Percentiles rank a stretch among this genome's conserved stretches.
phyloP scores from a whole-genome alignment of 2,888 invertebrate species.

The Alcis repandata region DNA sequence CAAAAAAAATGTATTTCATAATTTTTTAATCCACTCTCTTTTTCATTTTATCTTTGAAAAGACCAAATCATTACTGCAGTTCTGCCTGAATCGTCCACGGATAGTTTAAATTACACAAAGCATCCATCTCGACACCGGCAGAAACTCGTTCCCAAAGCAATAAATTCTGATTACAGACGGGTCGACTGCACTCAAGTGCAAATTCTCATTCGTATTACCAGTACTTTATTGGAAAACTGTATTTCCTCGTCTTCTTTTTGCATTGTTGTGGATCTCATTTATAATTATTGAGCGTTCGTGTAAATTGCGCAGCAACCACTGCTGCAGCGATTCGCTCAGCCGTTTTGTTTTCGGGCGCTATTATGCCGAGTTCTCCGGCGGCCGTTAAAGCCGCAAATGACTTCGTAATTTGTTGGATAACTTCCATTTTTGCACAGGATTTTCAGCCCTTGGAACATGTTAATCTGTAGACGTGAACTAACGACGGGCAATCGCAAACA shows the following conservation, averaged over 20 bases:
- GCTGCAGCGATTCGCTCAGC: constrained; percentile 13
- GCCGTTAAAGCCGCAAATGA: constrained; percentile 16
- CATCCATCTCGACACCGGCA: constrained; percentile 63
- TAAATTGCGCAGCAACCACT: constrained; percentile 25
- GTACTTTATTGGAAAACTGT: constrained; percentile 52
- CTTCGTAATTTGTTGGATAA: constrained; percentile 19
- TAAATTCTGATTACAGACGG: constrained; percentile 69
- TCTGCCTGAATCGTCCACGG: constrained; percentile 39
- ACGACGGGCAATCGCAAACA: background rate
- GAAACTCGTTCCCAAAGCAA: constrained; percentile 64
- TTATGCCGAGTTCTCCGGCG: constrained; percentile 8
- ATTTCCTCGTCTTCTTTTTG: constrained; percentile 44
- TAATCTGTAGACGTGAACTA: constrained; percentile 5
- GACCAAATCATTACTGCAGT: constrained; percentile 15
- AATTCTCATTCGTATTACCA: constrained; percentile 64
- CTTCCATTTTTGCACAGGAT: constrained; percentile 6
- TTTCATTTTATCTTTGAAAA: no score
- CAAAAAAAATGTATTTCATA: no score
- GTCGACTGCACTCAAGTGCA: constrained; percentile 65
- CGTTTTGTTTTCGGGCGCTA: constrained; percentile 18
- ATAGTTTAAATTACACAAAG: constrained; percentile 52
- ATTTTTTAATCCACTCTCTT: background rate
- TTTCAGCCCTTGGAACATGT: constrained; percentile 14
- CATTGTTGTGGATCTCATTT: constrained; percentile 41
- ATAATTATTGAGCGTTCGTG: constrained; percentile 40